Evolutionary conservation across 2,113 vertebrate species (phyloP).

Genomic region (Cebus imitator): DNA sequence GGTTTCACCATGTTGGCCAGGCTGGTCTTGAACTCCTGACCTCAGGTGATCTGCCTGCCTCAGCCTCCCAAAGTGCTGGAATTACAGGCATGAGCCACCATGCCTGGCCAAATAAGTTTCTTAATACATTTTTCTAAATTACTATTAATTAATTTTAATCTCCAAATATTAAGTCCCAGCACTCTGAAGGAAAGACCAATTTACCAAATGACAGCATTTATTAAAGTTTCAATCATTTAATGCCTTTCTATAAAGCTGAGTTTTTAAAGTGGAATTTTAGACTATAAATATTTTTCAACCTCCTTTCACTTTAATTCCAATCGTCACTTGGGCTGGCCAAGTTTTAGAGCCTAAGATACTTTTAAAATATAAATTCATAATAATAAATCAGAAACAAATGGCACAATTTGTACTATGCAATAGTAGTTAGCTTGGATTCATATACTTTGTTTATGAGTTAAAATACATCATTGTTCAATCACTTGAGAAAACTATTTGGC

Average conservation of each 20-base stretch:
- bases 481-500: neutral
- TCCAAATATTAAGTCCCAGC: conserved; percentile 7
- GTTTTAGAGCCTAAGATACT: neutral
- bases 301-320: conserved; percentile 23
- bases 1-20: too few species aligned
- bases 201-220: conserved; percentile 40
- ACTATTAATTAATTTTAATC: conserved; percentile 54
- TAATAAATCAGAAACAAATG: conserved; percentile 30
- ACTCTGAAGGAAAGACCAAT: conserved; percentile 14
- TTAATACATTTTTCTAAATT: conserved; percentile 48
- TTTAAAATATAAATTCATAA: conserved; percentile 10
- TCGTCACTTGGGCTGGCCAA: neutral
- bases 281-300: conserved; percentile 20
- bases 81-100: too few species aligned
- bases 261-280: conserved; percentile 35
- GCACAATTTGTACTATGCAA: neutral
- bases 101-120: neutral
- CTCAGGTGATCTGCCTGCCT: too few species aligned
- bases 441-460: neutral
- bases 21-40: too few species aligned
- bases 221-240: neutral
- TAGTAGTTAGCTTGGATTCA: neutral
- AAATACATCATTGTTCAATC: neutral
- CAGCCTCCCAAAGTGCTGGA: too few species aligned
- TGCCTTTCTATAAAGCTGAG: neutral